Evolutionary conservation across 2,797 vertebrate species (phyloP), one percentile per base, ranked within the genome.

Genomic region (Lophius americanus): DNA sequence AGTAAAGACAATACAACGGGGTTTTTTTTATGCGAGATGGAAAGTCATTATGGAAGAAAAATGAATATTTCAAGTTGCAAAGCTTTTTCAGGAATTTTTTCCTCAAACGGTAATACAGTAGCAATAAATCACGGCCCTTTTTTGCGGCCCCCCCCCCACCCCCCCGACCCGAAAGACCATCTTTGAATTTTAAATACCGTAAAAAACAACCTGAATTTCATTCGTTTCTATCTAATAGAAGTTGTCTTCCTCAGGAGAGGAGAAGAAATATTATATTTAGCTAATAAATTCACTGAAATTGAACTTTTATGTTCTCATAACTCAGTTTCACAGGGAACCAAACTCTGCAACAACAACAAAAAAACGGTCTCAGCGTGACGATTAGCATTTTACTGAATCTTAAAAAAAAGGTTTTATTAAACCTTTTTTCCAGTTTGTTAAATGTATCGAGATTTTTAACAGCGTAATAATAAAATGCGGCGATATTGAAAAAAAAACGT

Each of bases 41-140:
- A 75, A 76, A 11, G 48, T 75, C 49, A 58, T 65, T 50, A 75
- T 13, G 4, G 32, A 14, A 33, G 11, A 56, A 70, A 51, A 38
- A 51, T 23, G 23, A 23, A 23, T 47, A 51, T 66, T 63, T 60
- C 9, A 48, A 59, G 13, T 57, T 46, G 6, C 9, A 9, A 10
- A 7, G 43, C 9, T 39, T 68, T 56, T 74, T 11, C 32, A 60
- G 47, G 23, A 23, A 46, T 41, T 46, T 46, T 46, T 60, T 53
- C 9, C 37, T 9, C 43, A 42, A 41, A 52, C 39, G 43, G 35
- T 54, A 9, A 59, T 32, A 53, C 23, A 23, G 23, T 23, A 23
- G 23, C 23, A 23, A 23, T 23, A 23, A 23, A 23, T 23, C 23
- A 23, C 23, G 23, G 23, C 23, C 2, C 23, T 23, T 23, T 23